Base-by-base conservation (phyloP, 2,888 invertebrate genomes). In the Podotricha telesiphe region DNA sequence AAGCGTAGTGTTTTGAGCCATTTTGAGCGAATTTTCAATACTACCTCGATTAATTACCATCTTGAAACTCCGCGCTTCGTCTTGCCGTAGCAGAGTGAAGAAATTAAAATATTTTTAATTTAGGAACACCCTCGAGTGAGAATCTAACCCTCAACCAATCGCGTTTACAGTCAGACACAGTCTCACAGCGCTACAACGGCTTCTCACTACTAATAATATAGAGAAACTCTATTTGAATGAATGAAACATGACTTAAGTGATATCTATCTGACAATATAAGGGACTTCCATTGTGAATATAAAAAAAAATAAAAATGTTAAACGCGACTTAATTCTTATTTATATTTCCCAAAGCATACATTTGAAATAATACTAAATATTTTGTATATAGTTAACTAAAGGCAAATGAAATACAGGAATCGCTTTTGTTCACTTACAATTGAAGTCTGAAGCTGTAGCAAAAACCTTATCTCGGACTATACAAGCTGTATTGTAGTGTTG, bases 341-440 rank as follows among this genome's bases (percentile, higher is more conserved):
- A 42, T 42, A 42, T 42, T 42, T 37, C 10, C 37, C 3, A 7
- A 37, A 42, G 2, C 0, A 22, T 22, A 51, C 22, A 51, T 51
- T 22, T 51, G 22, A 51, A 15, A 51, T 51, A 51, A 22, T 51
- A 15, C 15, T 15, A 51, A 51, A 2, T 51, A 28, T 51, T 22
- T 28, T 28, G 3, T 22, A 51, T 22, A 1, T 51, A 13, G 15
- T 51, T 53, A 28, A 28, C 28, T n/a, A n/a, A 34, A 55, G 11
- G 53, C n/a, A 17, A 55, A 55, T 55, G 53, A 53, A 28, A 53
- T 28, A 53, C 28, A 53, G n/a, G n/a, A 8, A 1, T 34, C 34
- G 17, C 34, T 55, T 34, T 17, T 34, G 34, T 34, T 55, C 11
- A 34, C 34, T 55, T 11, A 17, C 11, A 34, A 34, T 17, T 55